Base-by-base conservation (phyloP, 2,797 vertebrate genomes). In the Danionella dracula region DNA sequence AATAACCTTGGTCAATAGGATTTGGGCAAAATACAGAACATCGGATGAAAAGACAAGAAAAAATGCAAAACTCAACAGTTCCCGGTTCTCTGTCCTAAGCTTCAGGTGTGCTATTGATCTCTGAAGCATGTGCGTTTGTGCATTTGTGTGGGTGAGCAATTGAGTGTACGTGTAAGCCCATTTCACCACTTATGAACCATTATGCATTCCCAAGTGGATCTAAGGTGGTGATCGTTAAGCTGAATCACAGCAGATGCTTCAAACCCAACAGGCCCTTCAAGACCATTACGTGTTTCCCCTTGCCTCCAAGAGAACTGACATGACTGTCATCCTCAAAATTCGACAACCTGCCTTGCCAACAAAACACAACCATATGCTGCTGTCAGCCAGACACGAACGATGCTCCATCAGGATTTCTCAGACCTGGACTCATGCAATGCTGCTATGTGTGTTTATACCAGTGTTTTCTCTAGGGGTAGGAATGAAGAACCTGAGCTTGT, bases 261-360 rank as follows among this genome's bases (percentile, higher is more conserved):
- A 62, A 68, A 70, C 48, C 53, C 59, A 73, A 51, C 55, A 61
- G 49, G 21, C 48, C 40, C 49, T 71, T 70, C 68, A 65, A 29
- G 55, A 67, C 34, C 55, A 70, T 75, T 64, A 75, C 64, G 68
- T 73, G 68, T 78, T 83, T 83, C 78, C 49, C 44, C 76, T 56
- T 48, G 54, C 79, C 72, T 79, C 78, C 75, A 72, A 78, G 76
- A 66, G 75, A 59, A 66, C 74, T 76, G 74, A 68, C 78, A 76
- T 40, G 29, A 11, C 78, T 82, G 84, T 85, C 84, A 83, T 76
- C 78, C 72, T 55, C 60, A 44, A 40, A 42, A 32, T 56, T 57
- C 21, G 19, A 56, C 48, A 61, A 48, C 12, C 7, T 54, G 44
- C 58, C 53, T 15, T 13, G 27, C 61, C 41, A 48, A 70, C 38